Evolutionary conservation across 2,113 vertebrate genomes (phyloP), one percentile per base, ranked within the genome.

Genomic region (Stigmatopora nigra): DNA sequence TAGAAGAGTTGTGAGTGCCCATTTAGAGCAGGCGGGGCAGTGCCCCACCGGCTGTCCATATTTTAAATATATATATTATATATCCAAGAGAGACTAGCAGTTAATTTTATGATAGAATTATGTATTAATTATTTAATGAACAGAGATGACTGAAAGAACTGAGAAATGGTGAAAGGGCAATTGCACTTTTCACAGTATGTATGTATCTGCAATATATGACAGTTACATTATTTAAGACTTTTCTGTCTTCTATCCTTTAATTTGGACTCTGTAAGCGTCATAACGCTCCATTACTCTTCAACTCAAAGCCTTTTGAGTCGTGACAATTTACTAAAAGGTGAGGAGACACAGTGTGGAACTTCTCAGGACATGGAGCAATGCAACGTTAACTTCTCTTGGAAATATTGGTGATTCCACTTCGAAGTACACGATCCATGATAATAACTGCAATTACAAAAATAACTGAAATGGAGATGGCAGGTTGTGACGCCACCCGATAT

Each of bases 381-480:
- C 51, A 19, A 20, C 57, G 57, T 68, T 69, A 64, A 71, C 83
- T 79, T 81, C 72, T 68, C 47, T 79, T 72, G 78, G 75, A 84
- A 86, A 88, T 83, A 89, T 88, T 84, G 79, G 80, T 31, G 35
- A 70, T 52, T 70, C 53, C 49, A 84, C 76, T 63, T 51, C 13
- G 4, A 61, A 80, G 80, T 82, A 77, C 84, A 81, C 83, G 61
- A 64, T 82, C 73, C 78, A 83, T 87, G 87, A 89, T 90, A 90
- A 91, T 91, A 87, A 87, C 81, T 83, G 84, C 85, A 80, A 88
- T 91, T 89, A 90, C 78, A 84, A 86, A 84, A 86, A 86, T 89
- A 88, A 90, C 89, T 85, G 82, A 77, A 78, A 85, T 75, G 74
- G 76, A 49, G 51, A 76, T 84, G 84, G 77, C 84, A 77, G 72